Conservation (phyloP, 2,888 invertebrate species). For the Cheilosia pagana region DNA sequence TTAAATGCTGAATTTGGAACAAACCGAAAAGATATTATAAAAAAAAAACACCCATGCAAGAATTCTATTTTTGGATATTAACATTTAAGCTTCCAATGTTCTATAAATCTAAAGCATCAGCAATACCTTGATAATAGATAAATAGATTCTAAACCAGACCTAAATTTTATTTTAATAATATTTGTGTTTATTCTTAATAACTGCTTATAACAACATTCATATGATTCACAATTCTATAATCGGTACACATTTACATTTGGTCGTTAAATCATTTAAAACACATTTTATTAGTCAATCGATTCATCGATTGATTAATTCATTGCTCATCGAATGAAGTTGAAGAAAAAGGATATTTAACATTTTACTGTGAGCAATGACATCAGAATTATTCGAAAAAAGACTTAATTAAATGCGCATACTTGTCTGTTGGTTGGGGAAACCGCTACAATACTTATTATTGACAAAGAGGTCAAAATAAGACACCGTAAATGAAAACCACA, state of each 20-base stretch:
- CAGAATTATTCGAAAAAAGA: slow-evolving; percentile 45
- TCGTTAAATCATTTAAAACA: not conserved
- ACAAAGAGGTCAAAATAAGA: slow-evolving; percentile 60
- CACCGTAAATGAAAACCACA: slow-evolving; percentile 44
- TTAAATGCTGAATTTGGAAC: too few species aligned
- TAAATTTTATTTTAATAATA: too few species aligned
- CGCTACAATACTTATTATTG: slow-evolving; percentile 51
- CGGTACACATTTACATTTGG: not conserved
- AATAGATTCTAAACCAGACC: too few species aligned
- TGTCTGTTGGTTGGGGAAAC: slow-evolving; percentile 7
- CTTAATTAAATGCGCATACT: slow-evolving; percentile 21
- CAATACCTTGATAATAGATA: too few species aligned
- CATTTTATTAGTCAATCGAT: slow-evolving; percentile 9
- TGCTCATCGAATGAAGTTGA: not conserved
- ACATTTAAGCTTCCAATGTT: too few species aligned
- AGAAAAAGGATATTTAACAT: slow-evolving; percentile 19
- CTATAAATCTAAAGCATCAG: too few species aligned
- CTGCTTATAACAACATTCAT: too few species aligned
- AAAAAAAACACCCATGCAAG: too few species aligned
- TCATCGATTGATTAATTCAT: slow-evolving; percentile 39
- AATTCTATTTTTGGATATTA: too few species aligned
- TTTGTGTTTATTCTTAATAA: too few species aligned
- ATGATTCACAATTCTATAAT: not conserved
- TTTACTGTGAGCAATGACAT: slow-evolving; percentile 45
- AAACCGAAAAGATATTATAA: too few species aligned